Evolutionary conservation across 2,113 vertebrate genomes (phyloP), one percentile per base, ranked within the genome.

Genomic region (Pica pica): DNA sequence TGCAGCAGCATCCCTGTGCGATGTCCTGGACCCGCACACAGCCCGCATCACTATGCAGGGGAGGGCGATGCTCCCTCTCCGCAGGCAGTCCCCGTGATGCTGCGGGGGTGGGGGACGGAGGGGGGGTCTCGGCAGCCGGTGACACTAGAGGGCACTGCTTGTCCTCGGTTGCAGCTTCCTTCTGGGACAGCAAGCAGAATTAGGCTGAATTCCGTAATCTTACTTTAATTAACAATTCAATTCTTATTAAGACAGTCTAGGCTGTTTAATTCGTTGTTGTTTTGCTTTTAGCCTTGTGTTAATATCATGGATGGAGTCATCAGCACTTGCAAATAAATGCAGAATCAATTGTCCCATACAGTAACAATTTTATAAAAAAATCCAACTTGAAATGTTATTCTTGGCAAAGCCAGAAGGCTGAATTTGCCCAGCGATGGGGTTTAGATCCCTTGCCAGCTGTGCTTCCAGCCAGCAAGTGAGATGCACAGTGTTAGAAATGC

Each of bases 71-170:
- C 24, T 52, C 17, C 15, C 23, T 15, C 20, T 30, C 9, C 10
- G 33, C 41, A 4, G 46, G 42, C 57, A 2, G 74, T 30, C 28
- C 35, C 60, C 30, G 33, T 24, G 28, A 4, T 42, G 61, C 23
- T 37, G n/a, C 37, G 8, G 18, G 15, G 9, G 13, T n/a, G 10
- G 21, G 10, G 93, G 88, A 79, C 97, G 11, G n/a, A n/a, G 13
- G 10, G 16, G 14, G 93, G 88, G 81, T 97, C 97, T 98, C 98
- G 96, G 95, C 98, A 98, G 97, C 97, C 98, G 94, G 95, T 98
- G 98, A 99, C 99, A 99, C 99, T 99, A 99, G 99, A 98, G 99
- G 99, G 99, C 99, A 99, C 98, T 99, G 99, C 99, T 98, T 98
- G 98, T 99, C 99, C 98, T 99, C 98, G 94, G 95, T 99, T 99